Conservation (phyloP, 2,113 vertebrate genomes). For the Anseranas semipalmata region DNA sequence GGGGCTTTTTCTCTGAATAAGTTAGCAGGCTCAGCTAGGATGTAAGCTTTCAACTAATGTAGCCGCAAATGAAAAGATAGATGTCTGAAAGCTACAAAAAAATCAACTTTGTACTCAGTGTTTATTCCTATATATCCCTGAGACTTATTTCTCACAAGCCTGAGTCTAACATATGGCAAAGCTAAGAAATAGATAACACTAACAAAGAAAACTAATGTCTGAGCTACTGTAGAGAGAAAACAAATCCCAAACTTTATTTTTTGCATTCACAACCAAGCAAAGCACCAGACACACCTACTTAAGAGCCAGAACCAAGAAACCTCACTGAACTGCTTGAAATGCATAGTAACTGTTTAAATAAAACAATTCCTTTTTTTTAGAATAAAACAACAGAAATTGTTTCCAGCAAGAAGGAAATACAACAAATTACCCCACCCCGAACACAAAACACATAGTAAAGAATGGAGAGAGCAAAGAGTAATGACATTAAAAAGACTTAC, state of each 20-base stretch:
- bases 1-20: neutral
- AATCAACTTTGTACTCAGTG: neutral
- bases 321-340: neutral
- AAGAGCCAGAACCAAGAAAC: neutral
- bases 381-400: neutral
- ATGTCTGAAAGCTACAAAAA: neutral
- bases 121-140: neutral
- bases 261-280: neutral
- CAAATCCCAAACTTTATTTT: neutral
- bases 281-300: neutral
- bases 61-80: neutral
- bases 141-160: neutral
- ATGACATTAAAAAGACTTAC: constrained; percentile 17
- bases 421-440: neutral
- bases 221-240: neutral
- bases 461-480: neutral
- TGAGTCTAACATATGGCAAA: neutral
- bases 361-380: neutral
- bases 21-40: neutral
- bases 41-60: neutral
- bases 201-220: neutral
- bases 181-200: neutral
- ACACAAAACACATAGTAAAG: neutral
- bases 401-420: neutral
- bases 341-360: neutral